Evolutionary conservation across 2,113 vertebrate species (phyloP).

Genomic region (Panthera tigris): DNA sequence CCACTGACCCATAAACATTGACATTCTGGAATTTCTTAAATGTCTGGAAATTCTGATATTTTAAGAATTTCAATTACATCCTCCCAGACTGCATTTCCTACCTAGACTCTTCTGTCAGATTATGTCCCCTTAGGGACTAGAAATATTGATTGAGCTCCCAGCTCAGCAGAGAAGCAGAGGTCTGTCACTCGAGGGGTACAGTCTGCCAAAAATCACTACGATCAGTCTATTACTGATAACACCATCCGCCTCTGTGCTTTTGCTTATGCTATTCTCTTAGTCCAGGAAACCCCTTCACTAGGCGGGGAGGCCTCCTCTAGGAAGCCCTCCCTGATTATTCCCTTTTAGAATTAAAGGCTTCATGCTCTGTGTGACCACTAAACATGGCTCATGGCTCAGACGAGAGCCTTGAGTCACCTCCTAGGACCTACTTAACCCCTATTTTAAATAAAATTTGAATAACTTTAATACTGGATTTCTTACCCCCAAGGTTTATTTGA

Average conservation of each 20-base stretch:
- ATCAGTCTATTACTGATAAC: neutral
- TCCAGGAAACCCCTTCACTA: neutral
- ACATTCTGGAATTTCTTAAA: neutral
- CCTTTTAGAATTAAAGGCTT: neutral
- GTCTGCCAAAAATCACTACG: neutral
- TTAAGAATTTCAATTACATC: constrained; percentile 7
- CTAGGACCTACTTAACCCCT: neutral
- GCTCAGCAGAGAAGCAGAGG: neutral
- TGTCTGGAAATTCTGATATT: neutral
- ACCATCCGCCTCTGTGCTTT: neutral
- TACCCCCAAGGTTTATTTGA: neutral
- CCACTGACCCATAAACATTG: neutral
- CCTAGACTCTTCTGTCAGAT: neutral
- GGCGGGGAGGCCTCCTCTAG: neutral
- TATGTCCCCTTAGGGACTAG: neutral
- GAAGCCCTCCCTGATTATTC: neutral
- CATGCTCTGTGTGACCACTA: neutral
- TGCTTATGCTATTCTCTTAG: neutral
- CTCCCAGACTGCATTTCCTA: neutral
- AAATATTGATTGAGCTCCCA: neutral
- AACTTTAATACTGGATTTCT: neutral
- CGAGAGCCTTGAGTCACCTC: neutral
- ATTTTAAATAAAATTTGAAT: neutral
- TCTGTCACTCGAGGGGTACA: neutral
- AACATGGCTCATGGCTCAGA: neutral